Evolutionary conservation across 2,113 vertebrate genomes (phyloP), one percentile per base, ranked within the genome.

Genomic region (Hippotragus niger): DNA sequence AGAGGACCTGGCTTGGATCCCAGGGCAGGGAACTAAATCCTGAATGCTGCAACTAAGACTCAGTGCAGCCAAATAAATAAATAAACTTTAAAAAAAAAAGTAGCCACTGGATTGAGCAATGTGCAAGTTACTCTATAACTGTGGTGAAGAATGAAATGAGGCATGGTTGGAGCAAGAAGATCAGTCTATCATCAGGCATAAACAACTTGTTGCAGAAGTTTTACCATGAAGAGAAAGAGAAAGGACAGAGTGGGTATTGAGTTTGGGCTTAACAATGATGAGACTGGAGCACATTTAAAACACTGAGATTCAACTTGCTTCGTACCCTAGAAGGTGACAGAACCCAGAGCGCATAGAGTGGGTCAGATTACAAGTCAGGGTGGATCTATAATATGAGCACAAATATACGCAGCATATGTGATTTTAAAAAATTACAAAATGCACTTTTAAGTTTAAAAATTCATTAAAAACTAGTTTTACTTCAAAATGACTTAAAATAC

Each of bases 401-500:
- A 81, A 71, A 84, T 10, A 84, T 25, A 89, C 7, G 40, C 0
- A 87, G 33, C 8, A 53, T 9, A 16, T 15, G 31, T 17, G 5
- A 83, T 62, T 94, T 97, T 58, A 19, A 64, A 90, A 88, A 84
- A 84, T 16, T 43, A 58, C 5, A 43, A 94, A 78, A 95, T 55
- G 17, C 33, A 93, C 84, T 67, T 94, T 91, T 55, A 87, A 95
- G 15, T 74, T 40, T 81, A 76, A 71, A 60, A 67, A 4, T n/a
- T 52, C 21, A 40, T n/a, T 93, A 92, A 94, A 87, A 92, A 78
- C 58, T 23, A 86, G 33, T 62, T 87, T 53, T 25, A 84, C 6
- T 50, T 93, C 36, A 82, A 96, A 95, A 95, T 94, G 29, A 95
- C 33, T 83, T 90, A 21, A 67, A 81, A 85, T 64, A 89, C 43